These are phyloP conservation scores for Camelus bactrianus DNA, from an alignment of 2,113 vertebrate genomes.

Conservation along the genomic window DNA sequence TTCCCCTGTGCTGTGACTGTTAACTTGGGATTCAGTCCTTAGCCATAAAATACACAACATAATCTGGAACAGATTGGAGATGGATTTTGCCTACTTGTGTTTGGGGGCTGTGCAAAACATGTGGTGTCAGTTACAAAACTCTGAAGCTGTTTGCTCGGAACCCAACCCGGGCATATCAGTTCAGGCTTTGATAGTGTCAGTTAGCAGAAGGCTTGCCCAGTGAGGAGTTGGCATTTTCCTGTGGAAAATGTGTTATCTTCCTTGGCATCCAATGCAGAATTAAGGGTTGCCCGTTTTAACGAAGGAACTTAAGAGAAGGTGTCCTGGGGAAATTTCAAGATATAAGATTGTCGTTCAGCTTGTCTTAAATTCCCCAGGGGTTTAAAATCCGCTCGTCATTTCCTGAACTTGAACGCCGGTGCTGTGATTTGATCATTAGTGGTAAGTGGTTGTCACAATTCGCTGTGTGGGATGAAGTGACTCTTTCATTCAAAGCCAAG, in stretches of 20 bases:
- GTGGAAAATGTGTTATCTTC: conserved; percentile 30
- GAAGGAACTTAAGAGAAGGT: not conserved
- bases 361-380: not conserved
- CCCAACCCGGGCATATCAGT: not conserved
- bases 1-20: not conserved
- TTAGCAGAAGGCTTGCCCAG: conserved; percentile 38
- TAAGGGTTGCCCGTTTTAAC: conserved; percentile 2
- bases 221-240: conserved; percentile 31
- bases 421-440: conserved; percentile 59
- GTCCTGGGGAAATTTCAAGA: conserved; percentile 50
- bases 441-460: conserved; percentile 61
- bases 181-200: conserved; percentile 48
- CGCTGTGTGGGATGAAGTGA: conserved; percentile 62
- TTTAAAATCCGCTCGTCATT: conserved; percentile 70
- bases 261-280: not conserved
- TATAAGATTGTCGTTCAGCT: conserved; percentile 22
- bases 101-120: not conserved
- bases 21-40: conserved; percentile 14
- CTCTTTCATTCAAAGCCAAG: conserved; percentile 75
- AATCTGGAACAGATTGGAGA: conserved; percentile 61
- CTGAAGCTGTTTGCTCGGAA: conserved; percentile 50
- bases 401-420: conserved; percentile 68
- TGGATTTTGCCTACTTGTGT: conserved; percentile 56
- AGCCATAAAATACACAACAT: conserved; percentile 40
- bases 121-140: conserved; percentile 50